Base-by-base conservation (phyloP, 92 coral and sea anemone genomes). In the Porites rus region DNA sequence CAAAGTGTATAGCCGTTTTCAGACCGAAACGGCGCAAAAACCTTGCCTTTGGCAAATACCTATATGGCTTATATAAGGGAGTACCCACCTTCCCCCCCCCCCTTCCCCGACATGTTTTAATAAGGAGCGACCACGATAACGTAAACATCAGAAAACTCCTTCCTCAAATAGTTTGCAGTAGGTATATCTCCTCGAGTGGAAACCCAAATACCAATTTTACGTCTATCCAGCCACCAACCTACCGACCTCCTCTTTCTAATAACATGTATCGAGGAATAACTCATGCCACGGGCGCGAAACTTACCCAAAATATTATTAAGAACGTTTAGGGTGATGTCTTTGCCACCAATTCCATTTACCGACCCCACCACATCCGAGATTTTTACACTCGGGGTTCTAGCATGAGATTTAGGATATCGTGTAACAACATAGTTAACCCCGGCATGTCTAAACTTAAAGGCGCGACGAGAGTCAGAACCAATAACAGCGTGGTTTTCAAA, bases 51-150 rank as follows among this genome's bases (percentile, higher is more conserved):
- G 46, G 46, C 46, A 38, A 0, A 38, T 38, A 38, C 46, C 46
- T 4, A 0, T 38, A 38, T 38, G 46, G 46, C 46, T 38, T 38
- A 38, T 38, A 38, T 31, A 31, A 3, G 1, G 3, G 38, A 31
- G 38, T 31, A 31, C 2, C 38, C 38, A 31, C 38, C 38, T n/a
- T n/a, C 38, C 46, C 43, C 43, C 5, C 46, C 46, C 6, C 46
- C 46, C 7, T 38, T 4, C 46, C 46, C 46, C 46, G 5, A 3
- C 46, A 4, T 38, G 0, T 38, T 38, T 38, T 38, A 68, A 28
- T 8, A 22, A 22, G 79, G 79, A 28, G 81, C 81, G 62, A 76
- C 65, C 50, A 18, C 81, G 22, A 58, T 60, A 1, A 76, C 69
- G 4, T 28, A 7, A 11, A 60, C 50, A 58, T 59, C 5, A 1